Percentiles rank a stretch among this genome's conserved stretches.
These are phyloP conservation scores for Fistularia commersonii DNA, from an alignment of 2,797 vertebrate genomes.

Conservation along the genomic window DNA sequence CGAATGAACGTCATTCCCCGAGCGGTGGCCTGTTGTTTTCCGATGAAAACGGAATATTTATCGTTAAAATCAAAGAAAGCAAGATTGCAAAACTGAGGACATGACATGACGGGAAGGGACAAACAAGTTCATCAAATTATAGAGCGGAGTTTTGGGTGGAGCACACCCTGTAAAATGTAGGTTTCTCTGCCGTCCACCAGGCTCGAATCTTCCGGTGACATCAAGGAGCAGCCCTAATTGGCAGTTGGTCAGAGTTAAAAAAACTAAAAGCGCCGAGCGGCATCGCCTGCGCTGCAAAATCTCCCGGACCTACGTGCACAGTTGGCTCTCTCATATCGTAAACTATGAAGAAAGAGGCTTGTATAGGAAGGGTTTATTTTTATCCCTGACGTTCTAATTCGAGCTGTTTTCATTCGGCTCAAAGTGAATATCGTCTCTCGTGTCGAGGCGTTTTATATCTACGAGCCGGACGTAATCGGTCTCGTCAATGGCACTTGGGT, in stretches of 20 bases:
- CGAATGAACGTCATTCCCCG: not conserved
- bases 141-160: constrained; percentile 71
- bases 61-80: no score
- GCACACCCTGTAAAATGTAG: constrained; percentile 63
- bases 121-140: constrained; percentile 71
- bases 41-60: no score
- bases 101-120: constrained; percentile 54
- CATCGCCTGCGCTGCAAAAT: constrained; percentile 46
- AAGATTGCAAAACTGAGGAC: constrained; percentile 34
- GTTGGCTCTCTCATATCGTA: constrained; percentile 11
- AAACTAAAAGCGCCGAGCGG: constrained; percentile 57
- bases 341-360: constrained; percentile 16
- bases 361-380: not conserved
- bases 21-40: no score
- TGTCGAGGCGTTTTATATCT: no score
- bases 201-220: constrained; percentile 50
- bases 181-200: constrained; percentile 49
- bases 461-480: no score
- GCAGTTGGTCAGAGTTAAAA: constrained; percentile 70
- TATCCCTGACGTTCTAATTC: not conserved
- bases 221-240: constrained; percentile 67
- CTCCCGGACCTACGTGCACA: constrained; percentile 11
- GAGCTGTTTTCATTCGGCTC: not conserved
- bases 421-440: no score
- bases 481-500: no score